phyloP scores from a whole-genome alignment of 2,797 vertebrate species.

The Peromyscus aztecus region DNA sequence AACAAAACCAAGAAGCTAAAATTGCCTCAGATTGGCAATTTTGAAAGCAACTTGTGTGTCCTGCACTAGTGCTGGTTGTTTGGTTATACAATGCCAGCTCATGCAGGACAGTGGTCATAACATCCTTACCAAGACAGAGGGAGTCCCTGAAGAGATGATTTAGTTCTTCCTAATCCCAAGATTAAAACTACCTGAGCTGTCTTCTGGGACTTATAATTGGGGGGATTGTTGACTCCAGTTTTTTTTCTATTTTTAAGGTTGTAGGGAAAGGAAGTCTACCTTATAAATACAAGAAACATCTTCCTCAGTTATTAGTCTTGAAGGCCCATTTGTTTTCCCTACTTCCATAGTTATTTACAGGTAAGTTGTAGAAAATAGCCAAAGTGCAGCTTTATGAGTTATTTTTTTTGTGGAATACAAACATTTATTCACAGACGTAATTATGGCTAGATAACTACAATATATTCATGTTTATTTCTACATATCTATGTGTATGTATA shows the following conservation, averaged over 20 bases:
- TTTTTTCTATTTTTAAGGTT: background rate
- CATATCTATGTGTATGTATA: background rate
- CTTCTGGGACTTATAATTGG: slow-evolving; percentile 1
- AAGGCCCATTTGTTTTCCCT: background rate
- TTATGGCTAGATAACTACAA: background rate
- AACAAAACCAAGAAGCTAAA: background rate
- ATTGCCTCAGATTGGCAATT: background rate
- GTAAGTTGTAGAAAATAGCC: background rate
- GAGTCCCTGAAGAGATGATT: background rate
- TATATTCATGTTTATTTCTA: background rate
- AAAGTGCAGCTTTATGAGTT: background rate
- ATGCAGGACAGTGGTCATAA: background rate
- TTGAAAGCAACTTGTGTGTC: background rate
- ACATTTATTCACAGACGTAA: background rate
- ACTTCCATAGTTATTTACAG: background rate
- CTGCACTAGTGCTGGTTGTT: background rate
- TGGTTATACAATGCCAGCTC: background rate
- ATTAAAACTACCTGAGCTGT: background rate
- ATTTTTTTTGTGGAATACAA: background rate
- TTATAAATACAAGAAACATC: slow-evolving; percentile 1
- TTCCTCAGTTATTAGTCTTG: background rate
- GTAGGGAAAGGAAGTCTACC: background rate
- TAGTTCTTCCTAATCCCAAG: background rate
- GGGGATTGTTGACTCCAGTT: background rate
- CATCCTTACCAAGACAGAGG: background rate